Conservation (phyloP, 2,797 vertebrate genomes). For the Denticeps clupeoides region DNA sequence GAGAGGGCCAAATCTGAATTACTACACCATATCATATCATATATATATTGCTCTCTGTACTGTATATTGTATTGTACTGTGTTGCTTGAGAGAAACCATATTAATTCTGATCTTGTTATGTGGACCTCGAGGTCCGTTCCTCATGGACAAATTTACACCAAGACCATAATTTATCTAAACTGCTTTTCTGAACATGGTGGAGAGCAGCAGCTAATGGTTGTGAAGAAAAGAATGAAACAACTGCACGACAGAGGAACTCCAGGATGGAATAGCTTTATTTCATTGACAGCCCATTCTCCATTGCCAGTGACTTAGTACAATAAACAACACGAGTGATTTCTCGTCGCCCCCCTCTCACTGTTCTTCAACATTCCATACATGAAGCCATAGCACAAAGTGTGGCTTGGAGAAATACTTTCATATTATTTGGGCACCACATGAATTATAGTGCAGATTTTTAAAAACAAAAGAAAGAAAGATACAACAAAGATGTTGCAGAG, state of each 20-base stretch:
- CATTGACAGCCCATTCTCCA: neutral
- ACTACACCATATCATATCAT: too few species aligned
- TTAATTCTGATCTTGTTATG: too few species aligned
- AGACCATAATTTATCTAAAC: neutral
- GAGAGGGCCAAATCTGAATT: conserved; percentile 7
- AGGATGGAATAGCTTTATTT: conserved; percentile 3
- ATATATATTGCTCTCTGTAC: neutral
- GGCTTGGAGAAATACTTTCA: neutral
- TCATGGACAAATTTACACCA: neutral
- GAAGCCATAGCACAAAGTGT: neutral
- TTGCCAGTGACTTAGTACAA: neutral
- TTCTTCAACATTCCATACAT: too few species aligned
- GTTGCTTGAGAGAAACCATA: too few species aligned
- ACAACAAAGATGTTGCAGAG: conserved; percentile 28
- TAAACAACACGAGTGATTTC: neutral
- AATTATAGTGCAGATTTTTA: conserved; percentile 41
- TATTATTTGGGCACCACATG: neutral
- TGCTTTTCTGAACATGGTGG: neutral
- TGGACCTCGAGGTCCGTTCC: too few species aligned
- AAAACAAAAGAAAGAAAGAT: conserved; percentile 9
- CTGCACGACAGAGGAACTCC: neutral
- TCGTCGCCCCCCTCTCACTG: too few species aligned
- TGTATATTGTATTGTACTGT: neutral
- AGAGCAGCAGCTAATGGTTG: neutral
- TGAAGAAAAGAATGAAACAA: neutral